Evolutionary conservation across 2,113 vertebrate species (phyloP), one percentile per base, ranked within the genome.

Genomic region (Emydura subglobosa): DNA sequence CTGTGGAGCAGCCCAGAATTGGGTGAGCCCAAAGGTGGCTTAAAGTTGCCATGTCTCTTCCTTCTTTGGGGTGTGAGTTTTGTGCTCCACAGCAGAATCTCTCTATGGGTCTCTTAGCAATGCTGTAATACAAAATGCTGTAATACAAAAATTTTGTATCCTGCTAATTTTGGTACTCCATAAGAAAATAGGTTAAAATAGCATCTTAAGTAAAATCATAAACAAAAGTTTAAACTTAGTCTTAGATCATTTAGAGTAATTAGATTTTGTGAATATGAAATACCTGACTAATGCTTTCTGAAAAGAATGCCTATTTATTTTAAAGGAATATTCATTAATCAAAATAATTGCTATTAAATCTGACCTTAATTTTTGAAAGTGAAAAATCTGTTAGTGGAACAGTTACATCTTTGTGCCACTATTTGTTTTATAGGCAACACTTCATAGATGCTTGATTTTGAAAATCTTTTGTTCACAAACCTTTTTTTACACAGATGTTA

Each of bases 401-500:
- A 87, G 83, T 92, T 90, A 54, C 24, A 4, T 94, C 2, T 1
- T 89, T 90, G 7, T 93, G 3, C 4, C 49, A 14, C 13, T 27
- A 7, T 94, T 29, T 87, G 22, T 76, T 86, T 93, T 79, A 74
- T 4, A 89, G 72, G 83, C 39, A 89, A 31, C 25, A 17, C 44
- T 47, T 61, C 78, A 55, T 9, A 3, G 0, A 0, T 82, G 19
- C 16, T 91, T 96, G 22, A 65, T 79, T 96, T 95, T 87, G 51
- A 85, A 4, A 9, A 19, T 87, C 13, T 42, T 83, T 83, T 85
- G 59, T 90, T 95, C 31, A 86, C 29, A 39, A 91, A 86, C 16
- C 57, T 17, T 89, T 87, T 94, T 74, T 25, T 19, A 79, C 72
- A 9, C 96, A 99, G 99, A 98, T 96, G 96, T 97, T 88, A 53